Evolutionary conservation across 2,797 vertebrate genomes (phyloP), one percentile per base, ranked within the genome.

Genomic region (Gambusia yucatana): DNA sequence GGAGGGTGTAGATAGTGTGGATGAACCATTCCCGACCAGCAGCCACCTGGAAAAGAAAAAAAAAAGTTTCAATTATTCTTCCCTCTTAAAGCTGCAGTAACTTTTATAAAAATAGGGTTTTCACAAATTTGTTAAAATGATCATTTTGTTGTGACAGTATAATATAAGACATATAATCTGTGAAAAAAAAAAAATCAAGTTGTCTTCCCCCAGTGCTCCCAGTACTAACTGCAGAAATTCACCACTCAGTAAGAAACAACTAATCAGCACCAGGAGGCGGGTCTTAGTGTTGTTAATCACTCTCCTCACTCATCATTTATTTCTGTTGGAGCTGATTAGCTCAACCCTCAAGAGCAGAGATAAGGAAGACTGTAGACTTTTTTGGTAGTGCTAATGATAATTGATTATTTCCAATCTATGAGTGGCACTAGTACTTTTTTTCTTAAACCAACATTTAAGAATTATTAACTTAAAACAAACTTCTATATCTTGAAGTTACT

Each of bases 21-120:
- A 95, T 95, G 90, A 94, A 97, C 95, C 96, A 96, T 79, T 97
- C 95, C 46, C 90, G 82, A 47, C 96, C 97, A 43, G 96, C 94
- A 70, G 96, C 95, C 77, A 97, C 96, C 97, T 97, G 83, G 46
- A 89, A 77, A 57, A 73, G 14, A 85, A 14, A 72, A 3, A 41
- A 7, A 20, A 57, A 0, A 74, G 8, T 59, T 74, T 25, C 5
- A 22, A 14, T 11, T 76, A 3, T 81, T 72, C 13, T 28, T 46
- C 25, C 10, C 0, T 48, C 57, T 61, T 33, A 61, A 50, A 50
- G 47, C 47, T 48, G 47, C 16, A 17, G 20, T 22, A 8, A 22
- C 48, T 50, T 50, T 50, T 22, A 22, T 48, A 48, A 17, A 48
- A 48, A 48, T 48, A 17, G 5, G 16, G 47, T 17, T 48, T 48